Conservation (phyloP, 2,797 vertebrate species). For the Myotis daubentonii region DNA sequence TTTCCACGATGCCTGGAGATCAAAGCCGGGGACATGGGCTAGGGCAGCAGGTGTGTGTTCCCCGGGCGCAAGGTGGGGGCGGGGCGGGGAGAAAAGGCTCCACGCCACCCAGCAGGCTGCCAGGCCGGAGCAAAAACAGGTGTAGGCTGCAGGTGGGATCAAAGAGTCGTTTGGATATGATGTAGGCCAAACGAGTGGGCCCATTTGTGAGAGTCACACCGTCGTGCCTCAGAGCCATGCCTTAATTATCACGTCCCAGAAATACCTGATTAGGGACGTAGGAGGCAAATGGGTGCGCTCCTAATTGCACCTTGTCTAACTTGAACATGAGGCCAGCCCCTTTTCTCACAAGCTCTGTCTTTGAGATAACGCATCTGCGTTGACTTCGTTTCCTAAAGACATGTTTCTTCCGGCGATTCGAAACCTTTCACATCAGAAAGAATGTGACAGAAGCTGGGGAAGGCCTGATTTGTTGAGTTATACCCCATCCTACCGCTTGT, state of each 20-base stretch:
- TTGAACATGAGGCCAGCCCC: background rate
- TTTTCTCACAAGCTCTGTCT: constrained; percentile 38
- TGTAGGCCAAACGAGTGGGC: constrained; percentile 55
- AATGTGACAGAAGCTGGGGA: background rate
- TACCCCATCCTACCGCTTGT: background rate
- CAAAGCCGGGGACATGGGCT: constrained; percentile 51
- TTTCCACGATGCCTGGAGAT: constrained; percentile 57
- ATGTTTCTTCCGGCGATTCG: background rate
- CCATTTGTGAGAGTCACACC: constrained; percentile 69
- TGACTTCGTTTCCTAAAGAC: background rate
- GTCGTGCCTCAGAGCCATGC: constrained; percentile 54
- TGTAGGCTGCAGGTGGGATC: constrained; percentile 73
- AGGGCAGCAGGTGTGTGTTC: constrained; percentile 26
- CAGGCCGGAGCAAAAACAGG: background rate
- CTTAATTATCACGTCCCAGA: constrained; percentile 74
- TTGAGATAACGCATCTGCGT: constrained; percentile 44
- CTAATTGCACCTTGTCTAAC: constrained; percentile 69
- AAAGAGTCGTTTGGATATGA: constrained; percentile 47
- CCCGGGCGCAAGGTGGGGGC: background rate
- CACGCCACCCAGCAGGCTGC: background rate
- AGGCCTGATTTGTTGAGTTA: background rate
- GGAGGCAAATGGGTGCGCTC: constrained; percentile 47
- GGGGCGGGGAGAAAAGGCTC: background rate
- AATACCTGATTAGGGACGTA: constrained; percentile 39
- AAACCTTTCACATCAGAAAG: constrained; percentile 15